Evolutionary conservation across 2,113 vertebrate genomes (phyloP).

Genomic region (Pedetes capensis): DNA sequence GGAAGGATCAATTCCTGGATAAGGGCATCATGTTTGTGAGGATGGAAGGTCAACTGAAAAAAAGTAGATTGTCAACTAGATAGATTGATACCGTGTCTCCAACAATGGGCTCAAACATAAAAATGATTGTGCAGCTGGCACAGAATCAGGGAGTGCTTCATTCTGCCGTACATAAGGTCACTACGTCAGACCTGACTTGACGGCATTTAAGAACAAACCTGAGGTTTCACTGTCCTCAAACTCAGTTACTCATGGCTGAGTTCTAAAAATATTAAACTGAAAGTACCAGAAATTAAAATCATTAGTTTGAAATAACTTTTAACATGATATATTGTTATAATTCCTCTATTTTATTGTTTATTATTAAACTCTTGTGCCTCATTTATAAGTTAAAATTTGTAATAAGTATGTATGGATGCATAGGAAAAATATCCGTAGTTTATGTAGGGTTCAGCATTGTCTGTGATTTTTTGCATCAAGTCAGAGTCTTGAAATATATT

Average conservation of each 20-base stretch:
- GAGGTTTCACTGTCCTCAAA: not conserved
- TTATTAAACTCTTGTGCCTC: not conserved
- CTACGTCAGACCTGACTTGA: too few relatives aligned
- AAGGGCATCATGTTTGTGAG: too few relatives aligned
- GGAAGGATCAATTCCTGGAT: too few relatives aligned
- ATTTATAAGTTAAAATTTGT: not conserved
- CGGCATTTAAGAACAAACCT: too few relatives aligned
- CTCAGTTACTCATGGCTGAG: not conserved
- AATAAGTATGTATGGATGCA: not conserved
- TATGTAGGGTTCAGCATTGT: not conserved
- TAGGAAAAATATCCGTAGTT: not conserved
- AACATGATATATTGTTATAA: not conserved
- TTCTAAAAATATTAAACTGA: not conserved
- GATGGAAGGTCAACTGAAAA: too few relatives aligned
- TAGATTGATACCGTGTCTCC: too few relatives aligned
- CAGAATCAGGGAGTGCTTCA: too few relatives aligned
- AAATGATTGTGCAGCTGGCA: too few relatives aligned
- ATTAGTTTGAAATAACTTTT: not conserved
- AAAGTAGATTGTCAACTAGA: too few relatives aligned
- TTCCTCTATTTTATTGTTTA: not conserved
- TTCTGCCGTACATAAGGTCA: too few relatives aligned
- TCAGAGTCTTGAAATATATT: too few relatives aligned
- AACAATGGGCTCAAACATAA: too few relatives aligned
- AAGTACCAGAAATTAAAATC: not conserved
- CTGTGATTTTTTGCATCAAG: not conserved